Percentiles rank a stretch among this genome's conserved stretches.
phyloP scores from a whole-genome alignment of 2,797 vertebrate genomes.

The Myotis findleyi region DNA sequence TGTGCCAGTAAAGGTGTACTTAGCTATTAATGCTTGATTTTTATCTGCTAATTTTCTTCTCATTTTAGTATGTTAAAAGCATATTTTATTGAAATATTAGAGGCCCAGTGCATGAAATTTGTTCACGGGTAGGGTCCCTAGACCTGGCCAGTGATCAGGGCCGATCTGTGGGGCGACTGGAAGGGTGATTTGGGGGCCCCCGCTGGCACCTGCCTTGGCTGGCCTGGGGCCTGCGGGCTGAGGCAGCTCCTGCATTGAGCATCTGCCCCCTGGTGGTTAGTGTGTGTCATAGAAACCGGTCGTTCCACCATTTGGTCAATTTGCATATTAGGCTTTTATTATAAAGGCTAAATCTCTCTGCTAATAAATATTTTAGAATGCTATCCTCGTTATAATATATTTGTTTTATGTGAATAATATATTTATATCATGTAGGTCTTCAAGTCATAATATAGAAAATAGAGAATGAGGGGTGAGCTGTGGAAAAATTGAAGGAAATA shows the following conservation, averaged over 20 bases:
- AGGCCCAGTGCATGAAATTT: no score
- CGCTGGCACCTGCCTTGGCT: no score
- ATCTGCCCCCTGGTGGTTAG: no score
- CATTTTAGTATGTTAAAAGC: slow-evolving; percentile 19
- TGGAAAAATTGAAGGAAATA: slow-evolving; percentile 70
- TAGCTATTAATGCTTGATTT: slow-evolving; percentile 30
- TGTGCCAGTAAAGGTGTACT: not conserved
- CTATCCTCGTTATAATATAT: not conserved
- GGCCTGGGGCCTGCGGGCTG: no score
- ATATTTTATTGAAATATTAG: slow-evolving; percentile 25
- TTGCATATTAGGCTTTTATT: no score
- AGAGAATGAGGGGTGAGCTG: slow-evolving; percentile 56
- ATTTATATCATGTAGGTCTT: slow-evolving; percentile 58
- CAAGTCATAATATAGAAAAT: slow-evolving; percentile 71
- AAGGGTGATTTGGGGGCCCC: no score
- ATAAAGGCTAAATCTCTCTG: slow-evolving; percentile 30
- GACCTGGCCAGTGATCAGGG: no score
- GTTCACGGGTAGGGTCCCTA: no score
- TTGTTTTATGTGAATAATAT: slow-evolving; percentile 51
- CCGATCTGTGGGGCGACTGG: no score
- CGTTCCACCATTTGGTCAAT: no score
- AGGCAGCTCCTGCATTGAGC: no score
- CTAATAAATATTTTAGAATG: slow-evolving; percentile 41
- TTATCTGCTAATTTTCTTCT: slow-evolving; percentile 33
- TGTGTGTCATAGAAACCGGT: no score